These are phyloP conservation scores for Holacanthus passer DNA, from an alignment of 2,113 vertebrate species.

Conservation along the genomic window DNA sequence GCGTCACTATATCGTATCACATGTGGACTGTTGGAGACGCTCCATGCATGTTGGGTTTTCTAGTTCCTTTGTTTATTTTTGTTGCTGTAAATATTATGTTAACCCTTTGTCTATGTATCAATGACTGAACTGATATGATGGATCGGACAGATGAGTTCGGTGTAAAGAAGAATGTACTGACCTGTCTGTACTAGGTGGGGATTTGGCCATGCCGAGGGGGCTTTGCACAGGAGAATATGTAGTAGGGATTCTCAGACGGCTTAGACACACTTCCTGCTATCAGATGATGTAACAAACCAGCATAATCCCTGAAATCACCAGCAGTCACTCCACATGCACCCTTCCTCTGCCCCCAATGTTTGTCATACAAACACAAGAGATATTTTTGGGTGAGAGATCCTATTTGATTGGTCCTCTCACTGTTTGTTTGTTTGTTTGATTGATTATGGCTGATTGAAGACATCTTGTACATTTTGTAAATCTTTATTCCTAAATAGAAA, in stretches of 20 bases:
- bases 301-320: constrained; percentile 77
- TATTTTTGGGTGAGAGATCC: constrained; percentile 69
- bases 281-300: constrained; percentile 71
- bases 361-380: constrained; percentile 81
- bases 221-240: constrained; percentile 55
- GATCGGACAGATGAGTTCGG: constrained; percentile 52
- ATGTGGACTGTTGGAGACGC: constrained; percentile 42
- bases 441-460: constrained; percentile 78
- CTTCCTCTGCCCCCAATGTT: constrained; percentile 73
- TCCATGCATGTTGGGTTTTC: constrained; percentile 75
- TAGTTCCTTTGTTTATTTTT: constrained; percentile 63
- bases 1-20: constrained; percentile 43
- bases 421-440: constrained; percentile 76
- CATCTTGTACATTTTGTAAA: constrained; percentile 86
- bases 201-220: constrained; percentile 50
- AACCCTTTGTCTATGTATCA: constrained; percentile 54
- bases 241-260: constrained; percentile 47
- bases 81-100: constrained; percentile 78
- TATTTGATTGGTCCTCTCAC: constrained; percentile 70
- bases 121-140: constrained; percentile 52
- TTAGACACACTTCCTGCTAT: constrained; percentile 59
- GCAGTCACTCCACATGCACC: constrained; percentile 69
- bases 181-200: constrained; percentile 57
- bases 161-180: constrained; percentile 70
- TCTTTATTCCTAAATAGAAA: constrained; percentile 78